Conservation (phyloP, 2,797 vertebrate genomes). For the Gephyroberyx darwinii region DNA sequence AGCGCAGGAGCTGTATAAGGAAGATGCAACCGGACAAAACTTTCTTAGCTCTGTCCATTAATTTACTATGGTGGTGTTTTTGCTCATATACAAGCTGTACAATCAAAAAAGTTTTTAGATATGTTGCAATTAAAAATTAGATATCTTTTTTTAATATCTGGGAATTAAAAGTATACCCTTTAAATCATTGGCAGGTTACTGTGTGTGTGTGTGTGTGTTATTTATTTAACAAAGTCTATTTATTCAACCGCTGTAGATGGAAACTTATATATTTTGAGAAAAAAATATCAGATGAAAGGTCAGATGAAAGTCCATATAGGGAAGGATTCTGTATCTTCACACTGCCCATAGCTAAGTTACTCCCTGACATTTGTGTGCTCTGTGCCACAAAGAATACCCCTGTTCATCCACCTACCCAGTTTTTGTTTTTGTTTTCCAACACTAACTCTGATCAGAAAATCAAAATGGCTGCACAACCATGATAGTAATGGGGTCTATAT, state of each 20-base stretch:
- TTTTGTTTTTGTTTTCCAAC: too few species aligned
- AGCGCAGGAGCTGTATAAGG: neutral
- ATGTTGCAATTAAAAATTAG: neutral
- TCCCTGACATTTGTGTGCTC: neutral
- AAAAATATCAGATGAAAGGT: neutral
- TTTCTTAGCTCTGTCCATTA: neutral
- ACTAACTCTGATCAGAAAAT: conserved; percentile 7
- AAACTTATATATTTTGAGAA: too few species aligned
- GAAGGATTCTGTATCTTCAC: neutral
- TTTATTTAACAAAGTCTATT: too few species aligned
- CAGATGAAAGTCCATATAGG: neutral
- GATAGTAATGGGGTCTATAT: conserved; percentile 1
- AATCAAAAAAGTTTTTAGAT: neutral
- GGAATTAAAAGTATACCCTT: too few species aligned
- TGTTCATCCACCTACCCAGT: too few species aligned
- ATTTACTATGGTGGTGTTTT: neutral
- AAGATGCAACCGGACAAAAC: neutral
- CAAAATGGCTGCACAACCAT: conserved; percentile 6
- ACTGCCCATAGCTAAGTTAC: too few species aligned
- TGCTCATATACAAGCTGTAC: neutral
- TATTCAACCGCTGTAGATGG: too few species aligned
- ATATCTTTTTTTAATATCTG: neutral
- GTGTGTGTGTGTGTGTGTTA: too few species aligned
- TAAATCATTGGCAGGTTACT: too few species aligned
- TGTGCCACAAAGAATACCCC: neutral